phyloP scores from a whole-genome alignment of 2,113 vertebrate genomes.

The Cervus canadensis region DNA sequence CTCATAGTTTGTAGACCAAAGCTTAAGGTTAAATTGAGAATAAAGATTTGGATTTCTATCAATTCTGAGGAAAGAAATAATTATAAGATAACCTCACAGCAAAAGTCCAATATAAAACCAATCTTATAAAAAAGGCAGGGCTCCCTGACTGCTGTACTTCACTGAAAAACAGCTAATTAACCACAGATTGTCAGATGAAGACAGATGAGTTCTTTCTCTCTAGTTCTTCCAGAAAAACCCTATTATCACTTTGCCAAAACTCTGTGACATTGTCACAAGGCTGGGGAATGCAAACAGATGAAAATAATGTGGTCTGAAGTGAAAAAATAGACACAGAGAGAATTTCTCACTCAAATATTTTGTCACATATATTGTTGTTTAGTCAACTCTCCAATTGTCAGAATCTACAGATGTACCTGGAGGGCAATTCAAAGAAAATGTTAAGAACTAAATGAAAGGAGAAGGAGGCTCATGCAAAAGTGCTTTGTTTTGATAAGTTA shows the following conservation, averaged over 20 bases:
- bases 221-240: not conserved
- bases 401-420: not conserved
- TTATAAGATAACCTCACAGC: not conserved
- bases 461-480: not conserved
- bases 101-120: not conserved
- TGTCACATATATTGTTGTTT: not conserved
- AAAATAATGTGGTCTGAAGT: not conserved
- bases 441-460: not conserved
- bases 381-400: not conserved
- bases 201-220: not conserved
- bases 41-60: not conserved
- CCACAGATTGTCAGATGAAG: not conserved
- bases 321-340: not conserved
- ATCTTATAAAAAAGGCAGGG: not conserved
- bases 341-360: not conserved
- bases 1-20: not conserved
- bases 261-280: not conserved
- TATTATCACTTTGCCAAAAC: not conserved
- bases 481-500: not conserved
- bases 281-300: not conserved
- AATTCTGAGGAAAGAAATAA: not conserved
- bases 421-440: not conserved
- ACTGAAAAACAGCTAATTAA: not conserved
- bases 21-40: not conserved
- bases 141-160: not conserved